Conservation (phyloP, 2,888 invertebrate genomes). For the Drosophila bunnanda region DNA sequence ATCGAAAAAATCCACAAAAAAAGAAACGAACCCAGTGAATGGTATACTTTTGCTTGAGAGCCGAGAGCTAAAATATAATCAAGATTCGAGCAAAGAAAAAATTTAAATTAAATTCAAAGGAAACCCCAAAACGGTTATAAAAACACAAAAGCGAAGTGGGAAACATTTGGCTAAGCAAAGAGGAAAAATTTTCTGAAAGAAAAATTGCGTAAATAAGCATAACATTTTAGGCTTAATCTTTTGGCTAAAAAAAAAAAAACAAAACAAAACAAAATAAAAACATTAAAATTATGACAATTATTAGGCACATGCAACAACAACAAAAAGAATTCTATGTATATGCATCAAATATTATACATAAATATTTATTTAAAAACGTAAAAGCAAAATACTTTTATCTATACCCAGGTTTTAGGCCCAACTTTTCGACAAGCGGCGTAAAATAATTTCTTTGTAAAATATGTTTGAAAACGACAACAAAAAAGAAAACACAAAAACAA, state of each 20-base stretch:
- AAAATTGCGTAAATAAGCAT: conserved; percentile 61
- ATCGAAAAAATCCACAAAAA: conserved; percentile 34
- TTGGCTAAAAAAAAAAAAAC: conserved; percentile 67
- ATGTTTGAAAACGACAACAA: conserved; percentile 46
- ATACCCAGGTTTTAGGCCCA: conserved; percentile 67
- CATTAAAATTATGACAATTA: conserved; percentile 45
- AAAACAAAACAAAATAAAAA: conserved; percentile 27
- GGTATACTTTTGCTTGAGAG: conserved; percentile 72
- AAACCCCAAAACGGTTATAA: conserved; percentile 70
- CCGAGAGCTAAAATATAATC: conserved; percentile 36
- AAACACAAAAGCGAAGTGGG: conserved; percentile 44
- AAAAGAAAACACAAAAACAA: conserved; percentile 7
- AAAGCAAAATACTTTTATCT: conserved; percentile 38
- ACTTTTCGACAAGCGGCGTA: conserved; percentile 72
- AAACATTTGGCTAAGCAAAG: conserved; percentile 53
- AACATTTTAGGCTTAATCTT: conserved; percentile 76
- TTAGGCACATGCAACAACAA: conserved; percentile 37
- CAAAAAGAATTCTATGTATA: conserved; percentile 33
- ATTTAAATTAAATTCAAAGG: conserved; percentile 53
- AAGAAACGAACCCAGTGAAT: conserved; percentile 46
- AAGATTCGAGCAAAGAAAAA: conserved; percentile 30
- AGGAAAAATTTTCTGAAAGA: conserved; percentile 65
- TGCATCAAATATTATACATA: conserved; percentile 57
- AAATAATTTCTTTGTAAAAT: conserved; percentile 84
- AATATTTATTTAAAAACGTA: conserved; percentile 60